Evolutionary conservation across 2,888 invertebrate species (phyloP).

Genomic region (Standfussiana lucernea): DNA sequence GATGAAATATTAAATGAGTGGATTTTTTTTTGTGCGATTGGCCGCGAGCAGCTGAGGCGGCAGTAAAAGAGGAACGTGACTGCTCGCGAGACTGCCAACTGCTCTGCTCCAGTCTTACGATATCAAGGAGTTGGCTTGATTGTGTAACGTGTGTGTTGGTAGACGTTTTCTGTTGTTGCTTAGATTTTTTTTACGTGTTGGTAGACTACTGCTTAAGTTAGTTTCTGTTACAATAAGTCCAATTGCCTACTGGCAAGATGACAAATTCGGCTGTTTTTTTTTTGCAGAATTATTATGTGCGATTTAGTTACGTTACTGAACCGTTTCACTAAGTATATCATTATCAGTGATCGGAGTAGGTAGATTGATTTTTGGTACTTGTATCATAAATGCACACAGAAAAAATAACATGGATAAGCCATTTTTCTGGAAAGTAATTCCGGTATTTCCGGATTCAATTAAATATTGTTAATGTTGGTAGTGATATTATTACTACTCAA

Average conservation of each 20-base stretch:
- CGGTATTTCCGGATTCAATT: too few relatives aligned
- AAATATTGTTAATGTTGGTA: too few relatives aligned
- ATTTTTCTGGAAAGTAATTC: too few relatives aligned
- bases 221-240: neutral
- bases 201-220: neutral
- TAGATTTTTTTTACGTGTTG: neutral
- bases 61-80: slow-evolving; percentile 89
- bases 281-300: neutral
- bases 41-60: slow-evolving; percentile 85
- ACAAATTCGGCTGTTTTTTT: neutral
- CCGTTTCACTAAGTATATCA: neutral
- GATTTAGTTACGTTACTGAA: neutral
- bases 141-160: slow-evolving; percentile 42
- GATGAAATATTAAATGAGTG: slow-evolving; percentile 80
- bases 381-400: too few relatives aligned
- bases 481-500: too few relatives aligned
- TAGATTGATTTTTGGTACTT: too few relatives aligned
- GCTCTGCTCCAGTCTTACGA: slow-evolving; percentile 26
- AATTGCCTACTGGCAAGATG: neutral
- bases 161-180: neutral
- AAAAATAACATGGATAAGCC: too few relatives aligned
- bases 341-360: neutral
- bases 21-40: slow-evolving; percentile 84
- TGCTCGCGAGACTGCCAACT: slow-evolving; percentile 43
- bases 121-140: slow-evolving; percentile 55